Percentiles rank a stretch among this genome's conserved stretches.
Conservation (phyloP, 2,888 invertebrate genomes). For the Lathronympha strigana region DNA sequence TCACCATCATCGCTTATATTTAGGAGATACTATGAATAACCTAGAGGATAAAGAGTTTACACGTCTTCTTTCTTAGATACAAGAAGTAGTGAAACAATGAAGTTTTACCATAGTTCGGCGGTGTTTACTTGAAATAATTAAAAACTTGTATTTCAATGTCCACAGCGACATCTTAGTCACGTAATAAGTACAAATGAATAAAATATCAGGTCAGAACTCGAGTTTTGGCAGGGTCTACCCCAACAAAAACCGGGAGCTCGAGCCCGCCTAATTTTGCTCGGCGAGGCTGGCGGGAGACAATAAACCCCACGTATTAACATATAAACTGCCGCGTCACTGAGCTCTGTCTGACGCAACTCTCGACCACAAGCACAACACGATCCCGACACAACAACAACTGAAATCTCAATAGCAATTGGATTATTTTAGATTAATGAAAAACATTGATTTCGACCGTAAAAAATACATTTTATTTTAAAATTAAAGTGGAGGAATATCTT, state of each 20-base stretch:
- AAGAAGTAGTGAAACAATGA: too few relatives aligned
- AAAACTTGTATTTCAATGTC: too few relatives aligned
- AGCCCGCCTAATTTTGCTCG: constrained; percentile 20
- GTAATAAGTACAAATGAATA: not conserved
- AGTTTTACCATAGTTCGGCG: too few relatives aligned
- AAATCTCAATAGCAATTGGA: not conserved
- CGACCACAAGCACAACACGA: constrained; percentile 9
- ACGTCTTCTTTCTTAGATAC: too few relatives aligned
- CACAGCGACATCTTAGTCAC: too few relatives aligned
- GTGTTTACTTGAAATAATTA: too few relatives aligned
- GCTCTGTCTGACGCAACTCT: constrained; percentile 12
- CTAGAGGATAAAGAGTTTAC: too few relatives aligned
- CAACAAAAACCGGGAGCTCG: constrained; percentile 4
- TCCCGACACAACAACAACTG: too few relatives aligned
- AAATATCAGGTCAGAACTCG: not conserved
- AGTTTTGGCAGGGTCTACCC: not conserved
- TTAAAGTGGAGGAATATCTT: too few relatives aligned
- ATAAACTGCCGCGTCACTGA: constrained; percentile 26
- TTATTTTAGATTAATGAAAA: not conserved
- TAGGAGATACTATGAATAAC: too few relatives aligned
- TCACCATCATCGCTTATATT: too few relatives aligned
- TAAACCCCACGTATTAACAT: constrained; percentile 22
- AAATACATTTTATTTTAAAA: too few relatives aligned
- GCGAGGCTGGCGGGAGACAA: constrained; percentile 9
- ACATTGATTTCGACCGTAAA: not conserved